Evolutionary conservation across 2,888 invertebrate species (phyloP).

Genomic region (Oithona nana): DNA sequence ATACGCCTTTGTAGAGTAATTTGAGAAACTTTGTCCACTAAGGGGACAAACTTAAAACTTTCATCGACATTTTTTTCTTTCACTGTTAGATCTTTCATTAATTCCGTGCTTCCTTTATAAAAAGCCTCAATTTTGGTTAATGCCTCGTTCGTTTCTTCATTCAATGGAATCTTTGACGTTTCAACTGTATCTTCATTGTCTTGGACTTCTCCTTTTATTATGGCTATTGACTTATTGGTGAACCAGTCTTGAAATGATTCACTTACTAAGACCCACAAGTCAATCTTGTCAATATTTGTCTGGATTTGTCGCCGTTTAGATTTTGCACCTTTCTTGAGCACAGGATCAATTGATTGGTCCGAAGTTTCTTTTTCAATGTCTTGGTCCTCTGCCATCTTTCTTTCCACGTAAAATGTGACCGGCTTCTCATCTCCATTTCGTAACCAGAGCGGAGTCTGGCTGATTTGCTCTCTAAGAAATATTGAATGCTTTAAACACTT

Average conservation of each 20-base stretch:
- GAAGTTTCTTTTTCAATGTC: too few species aligned
- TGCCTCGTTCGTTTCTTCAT: background rate
- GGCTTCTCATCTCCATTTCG: background rate
- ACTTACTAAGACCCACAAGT: too few species aligned
- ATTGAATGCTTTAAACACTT: conserved; percentile 4
- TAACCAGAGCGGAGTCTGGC: conserved; percentile 4
- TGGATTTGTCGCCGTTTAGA: too few species aligned
- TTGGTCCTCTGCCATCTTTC: too few species aligned
- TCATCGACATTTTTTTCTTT: background rate
- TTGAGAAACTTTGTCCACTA: background rate
- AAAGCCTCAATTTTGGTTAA: background rate
- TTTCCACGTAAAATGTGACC: background rate
- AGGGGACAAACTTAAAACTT: background rate
- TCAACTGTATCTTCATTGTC: too few species aligned
- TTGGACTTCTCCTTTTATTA: background rate
- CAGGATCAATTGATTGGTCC: background rate
- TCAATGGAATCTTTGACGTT: too few species aligned
- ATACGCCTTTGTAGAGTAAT: background rate
- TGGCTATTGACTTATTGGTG: too few species aligned
- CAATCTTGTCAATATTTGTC: too few species aligned
- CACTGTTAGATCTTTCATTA: background rate
- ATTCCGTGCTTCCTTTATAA: background rate
- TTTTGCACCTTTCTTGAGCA: too few species aligned
- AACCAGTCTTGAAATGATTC: too few species aligned
- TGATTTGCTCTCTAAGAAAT: conserved; percentile 1